Base-by-base conservation (phyloP, 1,140 invertebrate genomes). In the Nixonia krombeini region DNA sequence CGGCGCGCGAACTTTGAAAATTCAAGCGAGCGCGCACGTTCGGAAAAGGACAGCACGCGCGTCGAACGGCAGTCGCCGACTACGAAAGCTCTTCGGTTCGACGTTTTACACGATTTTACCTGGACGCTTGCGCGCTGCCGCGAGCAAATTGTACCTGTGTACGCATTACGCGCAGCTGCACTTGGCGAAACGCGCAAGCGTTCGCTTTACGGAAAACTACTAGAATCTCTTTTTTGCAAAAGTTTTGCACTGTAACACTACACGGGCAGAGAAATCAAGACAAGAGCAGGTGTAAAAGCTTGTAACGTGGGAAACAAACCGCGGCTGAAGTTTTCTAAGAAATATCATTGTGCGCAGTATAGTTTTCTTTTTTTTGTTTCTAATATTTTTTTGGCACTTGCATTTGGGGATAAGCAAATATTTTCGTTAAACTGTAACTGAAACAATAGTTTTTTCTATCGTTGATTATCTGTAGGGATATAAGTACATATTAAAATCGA, bases 1-100 rank as follows among this genome's bases (percentile, higher is more conserved):
- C 41, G 41, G 6, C 57, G 52, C 62, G 62, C 40, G 26, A 59
- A 58, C 29, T 58, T 62, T 41, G 23, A 62, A 51, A 42, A 25
- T 17, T 29, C 25, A 33, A 51, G 42, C 26, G 28, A 18, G 0
- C 49, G 50, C 52, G 46, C 41, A 57, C 53, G 42, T 38, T 55
- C 31, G 29, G 40, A 44, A 7, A 17, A 26, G 33, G 59, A 67
- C 72, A 74, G 72, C 73, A 80, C 69, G 68, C 77, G 79, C 70
- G 75, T 74, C 80, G 79, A 81, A 68, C 79, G 81, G 76, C 81
- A 61, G 74, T 76, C 81, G 82, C 81, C 78, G 76, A 85, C 81
- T 85, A 80, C 79, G 80, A 81, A 81, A 72, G 79, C 75, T 73
- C 69, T 65, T 63, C 73, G 69, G 72, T 75, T 75, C 73, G 69